Evolutionary conservation across 2,797 vertebrate genomes (phyloP), one percentile per base, ranked within the genome.

Genomic region (Podarcis siculus): DNA sequence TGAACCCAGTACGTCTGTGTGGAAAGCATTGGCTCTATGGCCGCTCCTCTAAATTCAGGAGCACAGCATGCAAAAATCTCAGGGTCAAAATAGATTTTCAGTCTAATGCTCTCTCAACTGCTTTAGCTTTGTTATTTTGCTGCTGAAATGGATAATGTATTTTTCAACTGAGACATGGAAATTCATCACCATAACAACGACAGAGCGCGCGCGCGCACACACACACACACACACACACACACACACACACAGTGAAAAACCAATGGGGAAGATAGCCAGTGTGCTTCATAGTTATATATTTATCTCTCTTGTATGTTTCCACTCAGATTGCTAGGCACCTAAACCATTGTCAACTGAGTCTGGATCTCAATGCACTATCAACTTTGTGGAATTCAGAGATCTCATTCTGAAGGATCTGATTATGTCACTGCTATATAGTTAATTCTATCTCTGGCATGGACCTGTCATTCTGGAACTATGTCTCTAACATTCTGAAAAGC

Each of bases 371-470:
- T 12, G 30, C 27, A 82, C 32, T 91, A 92, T 42, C 25, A 45
- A 8, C 87, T 82, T 76, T 8, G 27, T 0, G 55, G 15, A 81
- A 91, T 89, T 92, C 90, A 82, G 25, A 86, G 58, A 85, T 83
- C 86, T 66, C 49, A 69, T 89, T 90, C 83, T 89, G 87, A 82
- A 55, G 89, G 76, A 84, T 73, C 73, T 8, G 1, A 23, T 66
- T 89, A 91, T 55, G 94, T 93, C 92, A 92, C 85, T 88, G 87
- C 91, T 94, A 92, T 90, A 91, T 93, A 77, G 79, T 92, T 94
- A 93, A 95, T 86, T 91, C 81, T 39, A 1, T 23, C 76, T 83
- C 72, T 91, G 92, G 91, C 91, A 93, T 69, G 85, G 91, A 91
- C 87, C 83, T 79, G 89, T 89, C 85, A 85, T 23, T 90, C 78